Evolutionary conservation across 2,888 invertebrate species (phyloP).

Genomic region (Acanthosepion pharaonis): DNA sequence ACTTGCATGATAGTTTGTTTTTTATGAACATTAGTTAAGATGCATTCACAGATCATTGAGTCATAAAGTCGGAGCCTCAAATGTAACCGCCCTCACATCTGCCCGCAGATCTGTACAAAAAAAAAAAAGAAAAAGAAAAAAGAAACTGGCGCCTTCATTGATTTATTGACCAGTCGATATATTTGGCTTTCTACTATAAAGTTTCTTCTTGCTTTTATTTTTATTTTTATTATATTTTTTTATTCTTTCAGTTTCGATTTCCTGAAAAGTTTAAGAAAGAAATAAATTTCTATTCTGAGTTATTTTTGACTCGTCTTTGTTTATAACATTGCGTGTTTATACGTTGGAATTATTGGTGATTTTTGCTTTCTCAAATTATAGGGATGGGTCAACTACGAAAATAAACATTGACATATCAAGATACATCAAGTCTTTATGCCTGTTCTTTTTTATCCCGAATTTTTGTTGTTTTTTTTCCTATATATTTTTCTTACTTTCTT

Average conservation of each 20-base stretch:
- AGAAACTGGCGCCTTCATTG: too few relatives aligned
- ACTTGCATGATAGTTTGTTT: too few relatives aligned
- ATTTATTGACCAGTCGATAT: too few relatives aligned
- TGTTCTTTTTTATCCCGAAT: neutral
- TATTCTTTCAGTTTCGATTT: neutral
- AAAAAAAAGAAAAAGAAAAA: too few relatives aligned
- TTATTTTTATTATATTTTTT: neutral
- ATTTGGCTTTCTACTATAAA: neutral
- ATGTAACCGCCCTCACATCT: too few relatives aligned
- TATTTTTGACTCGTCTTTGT: conserved; percentile 4
- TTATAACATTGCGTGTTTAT: conserved; percentile 10
- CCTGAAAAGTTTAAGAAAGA: neutral
- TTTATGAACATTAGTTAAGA: too few relatives aligned
- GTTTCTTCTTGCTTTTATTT: neutral
- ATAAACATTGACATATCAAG: neutral
- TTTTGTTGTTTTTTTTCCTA: neutral
- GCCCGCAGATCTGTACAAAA: too few relatives aligned
- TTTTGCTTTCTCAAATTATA: conserved; percentile 9
- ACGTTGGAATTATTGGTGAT: neutral
- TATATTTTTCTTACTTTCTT: neutral
- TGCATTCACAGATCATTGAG: too few relatives aligned
- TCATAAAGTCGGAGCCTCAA: too few relatives aligned
- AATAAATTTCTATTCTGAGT: neutral
- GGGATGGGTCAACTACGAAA: neutral
- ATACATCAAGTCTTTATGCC: neutral